Evolutionary conservation across 2,888 invertebrate species (phyloP).

Genomic region (Drosophila histrio): DNA sequence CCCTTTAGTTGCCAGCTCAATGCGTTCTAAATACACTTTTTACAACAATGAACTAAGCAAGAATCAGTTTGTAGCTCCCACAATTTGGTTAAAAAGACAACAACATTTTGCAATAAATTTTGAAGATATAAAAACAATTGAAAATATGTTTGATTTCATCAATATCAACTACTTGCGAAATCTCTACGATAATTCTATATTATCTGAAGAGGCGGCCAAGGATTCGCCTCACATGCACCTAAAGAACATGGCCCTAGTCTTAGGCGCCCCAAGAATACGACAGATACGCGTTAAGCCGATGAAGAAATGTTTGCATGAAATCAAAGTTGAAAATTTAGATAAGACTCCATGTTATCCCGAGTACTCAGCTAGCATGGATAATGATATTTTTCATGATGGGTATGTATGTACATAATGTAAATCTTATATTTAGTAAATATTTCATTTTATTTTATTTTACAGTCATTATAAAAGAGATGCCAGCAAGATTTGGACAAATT

Average conservation of each 20-base stretch:
- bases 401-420: not conserved
- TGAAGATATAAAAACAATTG: not conserved
- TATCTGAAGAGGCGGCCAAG: too few relatives aligned
- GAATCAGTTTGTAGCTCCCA: not conserved
- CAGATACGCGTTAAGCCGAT: slow-evolving; percentile 18
- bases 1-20: not conserved
- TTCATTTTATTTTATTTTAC: not conserved
- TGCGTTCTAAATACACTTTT: not conserved
- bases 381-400: not conserved
- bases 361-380: not conserved
- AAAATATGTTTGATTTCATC: not conserved
- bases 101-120: too few relatives aligned
- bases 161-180: not conserved
- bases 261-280: slow-evolving; percentile 32
- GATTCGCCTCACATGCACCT: not conserved
- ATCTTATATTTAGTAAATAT: not conserved
- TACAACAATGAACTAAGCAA: not conserved
- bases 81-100: too few relatives aligned
- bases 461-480: slow-evolving; percentile 2
- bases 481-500: not conserved
- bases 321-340: not conserved
- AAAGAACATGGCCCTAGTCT: not conserved
- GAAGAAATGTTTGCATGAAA: not conserved
- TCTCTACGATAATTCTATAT: not conserved
- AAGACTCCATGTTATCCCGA: not conserved